Evolutionary conservation across 2,113 vertebrate genomes (phyloP).

Genomic region (Euleptes europaea): DNA sequence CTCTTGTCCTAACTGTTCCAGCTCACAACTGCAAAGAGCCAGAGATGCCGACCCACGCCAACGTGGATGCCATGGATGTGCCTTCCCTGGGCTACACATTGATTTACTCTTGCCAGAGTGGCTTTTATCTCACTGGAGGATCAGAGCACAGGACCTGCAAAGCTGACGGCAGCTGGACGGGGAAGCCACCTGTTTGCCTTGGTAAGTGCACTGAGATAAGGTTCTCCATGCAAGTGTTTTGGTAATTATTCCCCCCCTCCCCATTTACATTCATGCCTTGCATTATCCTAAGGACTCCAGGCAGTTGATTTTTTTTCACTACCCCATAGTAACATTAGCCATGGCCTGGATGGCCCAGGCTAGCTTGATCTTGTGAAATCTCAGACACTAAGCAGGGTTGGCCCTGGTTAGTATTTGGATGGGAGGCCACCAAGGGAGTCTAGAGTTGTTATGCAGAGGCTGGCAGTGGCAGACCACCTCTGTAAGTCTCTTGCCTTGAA

Average conservation of each 20-base stretch:
- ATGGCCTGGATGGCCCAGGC: too few relatives aligned
- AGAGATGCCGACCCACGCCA: constrained; percentile 88
- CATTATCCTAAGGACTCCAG: background rate
- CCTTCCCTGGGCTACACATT: constrained; percentile 96
- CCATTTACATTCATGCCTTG: background rate
- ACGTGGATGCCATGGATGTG: constrained; percentile 92
- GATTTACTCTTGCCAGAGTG: constrained; percentile 95
- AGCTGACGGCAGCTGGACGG: constrained; percentile 96
- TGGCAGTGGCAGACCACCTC: too few relatives aligned
- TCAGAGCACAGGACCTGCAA: constrained; percentile 97
- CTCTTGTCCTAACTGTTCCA: background rate
- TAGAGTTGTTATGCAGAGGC: too few relatives aligned
- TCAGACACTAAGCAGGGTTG: too few relatives aligned
- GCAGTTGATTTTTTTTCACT: background rate
- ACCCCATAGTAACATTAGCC: background rate
- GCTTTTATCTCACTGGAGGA: constrained; percentile 92
- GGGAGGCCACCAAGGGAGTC: too few relatives aligned
- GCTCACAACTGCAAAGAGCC: constrained; percentile 97
- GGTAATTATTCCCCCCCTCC: background rate
- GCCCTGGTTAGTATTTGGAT: too few relatives aligned
- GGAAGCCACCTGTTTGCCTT: constrained; percentile 92
- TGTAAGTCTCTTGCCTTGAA: too few relatives aligned
- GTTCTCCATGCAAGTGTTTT: background rate
- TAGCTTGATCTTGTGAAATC: too few relatives aligned
- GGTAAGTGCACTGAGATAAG: constrained; percentile 70